phyloP scores from a whole-genome alignment of 2,888 invertebrate genomes.

The Ochropleura leucogaster region DNA sequence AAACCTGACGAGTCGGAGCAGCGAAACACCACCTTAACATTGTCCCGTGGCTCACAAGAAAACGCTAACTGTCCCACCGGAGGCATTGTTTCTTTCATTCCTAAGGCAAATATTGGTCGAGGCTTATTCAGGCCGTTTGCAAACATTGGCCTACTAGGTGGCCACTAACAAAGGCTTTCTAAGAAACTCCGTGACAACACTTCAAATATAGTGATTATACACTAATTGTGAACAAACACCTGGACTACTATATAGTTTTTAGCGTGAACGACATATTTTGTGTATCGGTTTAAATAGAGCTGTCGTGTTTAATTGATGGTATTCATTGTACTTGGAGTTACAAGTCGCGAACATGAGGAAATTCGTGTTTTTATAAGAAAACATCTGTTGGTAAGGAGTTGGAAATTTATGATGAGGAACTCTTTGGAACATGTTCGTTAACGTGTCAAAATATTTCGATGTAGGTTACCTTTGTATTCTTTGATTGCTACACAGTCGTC shows the following conservation, averaged over 20 bases:
- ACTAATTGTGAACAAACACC: conserved; percentile 87
- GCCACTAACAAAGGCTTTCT: conserved; percentile 85
- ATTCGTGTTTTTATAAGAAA: conserved; percentile 45
- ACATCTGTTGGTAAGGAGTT: conserved; percentile 60
- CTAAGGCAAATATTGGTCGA: conserved; percentile 88
- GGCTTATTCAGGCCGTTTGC: conserved; percentile 87
- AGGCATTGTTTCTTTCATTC: conserved; percentile 89
- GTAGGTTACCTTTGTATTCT: neutral
- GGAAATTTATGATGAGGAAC: conserved; percentile 29
- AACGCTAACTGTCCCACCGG: conserved; percentile 86
- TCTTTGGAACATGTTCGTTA: conserved; percentile 21
- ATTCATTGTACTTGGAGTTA: conserved; percentile 76
- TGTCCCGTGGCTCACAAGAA: conserved; percentile 80
- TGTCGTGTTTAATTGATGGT: conserved; percentile 81
- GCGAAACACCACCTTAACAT: conserved; percentile 74
- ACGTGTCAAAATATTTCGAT: conserved; percentile 47
- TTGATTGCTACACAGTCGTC: conserved; percentile 13
- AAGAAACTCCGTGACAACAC: conserved; percentile 88
- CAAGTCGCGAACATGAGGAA: conserved; percentile 76
- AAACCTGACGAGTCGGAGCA: conserved; percentile 38
- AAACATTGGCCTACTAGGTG: conserved; percentile 88
- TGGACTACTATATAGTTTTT: conserved; percentile 87
- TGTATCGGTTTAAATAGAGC: conserved; percentile 71
- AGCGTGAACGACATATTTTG: conserved; percentile 82
- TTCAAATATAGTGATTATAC: conserved; percentile 88